Base-by-base conservation (phyloP, 2,113 vertebrate genomes). In the Pleuronectes platessa region DNA sequence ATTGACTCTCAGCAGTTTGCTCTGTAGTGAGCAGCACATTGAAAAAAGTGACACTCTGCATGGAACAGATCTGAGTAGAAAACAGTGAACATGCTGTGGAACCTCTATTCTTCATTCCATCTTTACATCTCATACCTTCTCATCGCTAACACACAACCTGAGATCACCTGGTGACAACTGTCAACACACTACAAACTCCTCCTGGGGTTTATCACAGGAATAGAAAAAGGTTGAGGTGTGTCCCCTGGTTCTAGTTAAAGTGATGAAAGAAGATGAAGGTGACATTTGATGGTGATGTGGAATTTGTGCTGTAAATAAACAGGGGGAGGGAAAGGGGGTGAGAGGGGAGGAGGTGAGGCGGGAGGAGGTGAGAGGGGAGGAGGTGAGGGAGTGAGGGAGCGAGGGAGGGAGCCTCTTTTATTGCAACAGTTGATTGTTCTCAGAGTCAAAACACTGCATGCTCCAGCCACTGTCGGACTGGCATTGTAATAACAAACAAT, bases 401-500 rank as follows among this genome's bases (percentile, higher is more conserved):
- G 53, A 42, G 65, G 65, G 21, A 64, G 64, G 69, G 65, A 45
- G 65, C 40, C 74, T 67, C 65, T 88, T 88, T 92, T 92, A 90
- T 86, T 92, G 74, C 83, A 76, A 71, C 63, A 65, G 59, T 68
- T 80, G 83, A 93, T 93, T 94, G 92, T 91, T 92, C 86, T 91
- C 60, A 7, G 81, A 88, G 89, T 91, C 88, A 89, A 93, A 94
- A 93, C 91, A 92, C 74, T 76, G 21, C 51, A 64, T 64, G 76
- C 79, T 90, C 73, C 42, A 70, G 76, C 83, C 83, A 47, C 85
- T 53, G 86, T 55, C 26, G 70, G 74, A 69, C 89, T 87, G 90
- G 90, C 90, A 90, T 75, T 90, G 82, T 82, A 83, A 91, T 75
- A 90, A 92, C 85, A 93, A 92, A 94, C 90, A 91, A 87, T 91